These are phyloP conservation scores for Xanthia icteritia DNA, from an alignment of 2,888 invertebrate genomes.

Conservation along the genomic window DNA sequence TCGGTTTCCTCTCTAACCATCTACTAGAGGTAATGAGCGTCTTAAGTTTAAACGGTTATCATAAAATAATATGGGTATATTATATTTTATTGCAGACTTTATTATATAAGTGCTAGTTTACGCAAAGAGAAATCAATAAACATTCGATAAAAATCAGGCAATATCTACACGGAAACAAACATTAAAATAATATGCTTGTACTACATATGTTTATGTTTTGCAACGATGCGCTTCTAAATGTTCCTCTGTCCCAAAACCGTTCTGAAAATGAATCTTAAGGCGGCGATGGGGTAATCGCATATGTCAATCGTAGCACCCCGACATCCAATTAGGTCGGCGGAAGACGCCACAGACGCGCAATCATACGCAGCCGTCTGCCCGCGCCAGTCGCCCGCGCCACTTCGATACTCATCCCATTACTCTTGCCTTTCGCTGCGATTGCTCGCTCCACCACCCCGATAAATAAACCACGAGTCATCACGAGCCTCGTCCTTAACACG, in stretches of 20 bases:
- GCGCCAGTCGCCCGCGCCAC: constrained; percentile 30
- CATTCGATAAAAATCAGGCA: neutral
- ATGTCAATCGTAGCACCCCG: constrained; percentile 62
- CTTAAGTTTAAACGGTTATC: constrained; percentile 29
- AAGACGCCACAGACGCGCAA: constrained; percentile 57
- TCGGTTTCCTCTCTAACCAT: constrained; percentile 41
- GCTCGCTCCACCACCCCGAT: constrained; percentile 67
- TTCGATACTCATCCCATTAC: constrained; percentile 68
- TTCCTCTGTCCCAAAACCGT: constrained; percentile 27
- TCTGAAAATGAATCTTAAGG: constrained; percentile 43
- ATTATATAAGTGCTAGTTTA: constrained; percentile 15
- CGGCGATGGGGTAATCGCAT: constrained; percentile 61
- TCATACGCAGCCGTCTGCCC: constrained; percentile 55
- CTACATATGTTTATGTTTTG: constrained; percentile 13
- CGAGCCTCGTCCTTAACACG: constrained; percentile 61
- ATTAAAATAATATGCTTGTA: constrained; percentile 8
- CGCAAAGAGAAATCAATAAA: constrained; percentile 19
- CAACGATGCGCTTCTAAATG: constrained; percentile 15
- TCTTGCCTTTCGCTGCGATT: constrained; percentile 60
- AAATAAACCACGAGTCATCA: constrained; percentile 71
- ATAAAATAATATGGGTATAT: constrained; percentile 47
- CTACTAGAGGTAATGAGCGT: constrained; percentile 21
- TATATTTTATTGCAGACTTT: constrained; percentile 19
- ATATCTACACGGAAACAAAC: constrained; percentile 3
- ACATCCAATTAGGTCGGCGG: constrained; percentile 61